Evolutionary conservation across 92 coral and sea anemone genomes (phyloP), one percentile per base, ranked within the genome.

Genomic region (Hydrozoanthus gracilis): DNA sequence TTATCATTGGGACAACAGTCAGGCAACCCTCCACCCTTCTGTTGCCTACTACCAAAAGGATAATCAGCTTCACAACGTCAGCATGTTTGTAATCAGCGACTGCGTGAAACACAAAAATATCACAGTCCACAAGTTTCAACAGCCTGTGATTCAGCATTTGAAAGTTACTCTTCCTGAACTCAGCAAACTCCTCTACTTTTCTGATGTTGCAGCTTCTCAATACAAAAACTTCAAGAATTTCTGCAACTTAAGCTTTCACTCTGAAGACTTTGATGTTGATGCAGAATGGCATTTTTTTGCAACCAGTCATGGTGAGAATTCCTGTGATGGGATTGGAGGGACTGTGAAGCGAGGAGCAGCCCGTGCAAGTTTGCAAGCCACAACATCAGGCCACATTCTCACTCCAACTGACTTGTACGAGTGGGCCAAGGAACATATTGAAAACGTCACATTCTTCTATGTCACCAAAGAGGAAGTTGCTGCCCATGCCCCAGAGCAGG

Each of bases 291-390:
- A 58, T 56, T 58, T 58, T 9, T 4, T 7, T 58, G 35, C 35
- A 27, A 27, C 35, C 35, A 27, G 35, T 27, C 35, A 0, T 27
- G 35, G 35, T 27, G 2, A 85, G 17, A 51, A 65, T 17, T 4
- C 88, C 18, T 85, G 83, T 55, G 88, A 85, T 85, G 88, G 88
- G 11, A 51, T 85, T 74, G 88, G 83, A 27, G 35, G 35, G 35
- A 27, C 35, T 27, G 35, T 27, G 0, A 27, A 27, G 35, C 35
- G 35, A 27, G 35, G 35, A 27, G 35, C 35, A 27, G 35, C 35
- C 35, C 35, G 35, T 27, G 35, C 35, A 27, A 27, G 88, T 71
- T 73, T 86, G 13, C 83, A 86, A 20, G 68, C 68, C 4, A 27
- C 68, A 51, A 44, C 16, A 27, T 27, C 35, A 27, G 35, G 35